These are phyloP conservation scores for Drosophila pseudotakahashii DNA, from an alignment of 2,888 invertebrate species.

Conservation along the genomic window DNA sequence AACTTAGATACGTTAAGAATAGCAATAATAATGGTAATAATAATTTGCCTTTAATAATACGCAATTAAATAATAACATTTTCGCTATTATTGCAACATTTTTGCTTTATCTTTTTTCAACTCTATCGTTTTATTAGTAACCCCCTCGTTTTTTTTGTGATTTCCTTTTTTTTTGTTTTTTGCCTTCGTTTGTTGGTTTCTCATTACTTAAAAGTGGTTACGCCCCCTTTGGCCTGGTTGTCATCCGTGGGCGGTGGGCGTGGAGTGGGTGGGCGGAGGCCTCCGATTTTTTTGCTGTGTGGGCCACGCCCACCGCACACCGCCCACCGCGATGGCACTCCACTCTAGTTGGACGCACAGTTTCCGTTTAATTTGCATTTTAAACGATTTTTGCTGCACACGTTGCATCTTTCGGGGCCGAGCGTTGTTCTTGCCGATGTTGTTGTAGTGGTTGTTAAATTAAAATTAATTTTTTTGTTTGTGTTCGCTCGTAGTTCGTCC, in stretches of 20 bases:
- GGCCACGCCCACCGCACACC: slow-evolving; percentile 19
- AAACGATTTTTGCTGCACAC: slow-evolving; percentile 79
- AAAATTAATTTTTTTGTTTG: slow-evolving; percentile 68
- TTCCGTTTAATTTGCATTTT: slow-evolving; percentile 76
- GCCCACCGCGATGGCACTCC: slow-evolving; percentile 23
- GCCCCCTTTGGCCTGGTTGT: slow-evolving; percentile 51
- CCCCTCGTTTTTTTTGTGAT: slow-evolving; percentile 29
- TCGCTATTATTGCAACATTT: slow-evolving; percentile 77
- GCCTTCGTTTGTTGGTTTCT: slow-evolving; percentile 53
- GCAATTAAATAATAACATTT: slow-evolving; percentile 78
- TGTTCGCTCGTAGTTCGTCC: slow-evolving; percentile 51
- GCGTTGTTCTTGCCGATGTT: slow-evolving; percentile 44
- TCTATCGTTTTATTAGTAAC: slow-evolving; percentile 40
- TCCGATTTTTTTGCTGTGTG: slow-evolving; percentile 47
- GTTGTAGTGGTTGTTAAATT: slow-evolving; percentile 66
- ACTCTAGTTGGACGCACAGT: slow-evolving; percentile 50
- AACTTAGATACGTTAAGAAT: slow-evolving; percentile 67
- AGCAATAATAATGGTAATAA: slow-evolving; percentile 59
- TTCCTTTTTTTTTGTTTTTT: slow-evolving; percentile 29
- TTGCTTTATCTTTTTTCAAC: slow-evolving; percentile 52
- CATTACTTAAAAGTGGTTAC: slow-evolving; percentile 69
- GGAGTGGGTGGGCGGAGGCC: slow-evolving; percentile 23
- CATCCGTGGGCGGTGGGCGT: slow-evolving; percentile 45
- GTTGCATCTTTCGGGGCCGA: slow-evolving; percentile 66
- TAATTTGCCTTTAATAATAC: slow-evolving; percentile 69